These are phyloP conservation scores for Conger conger DNA, from an alignment of 2,113 vertebrate genomes.

Conservation along the genomic window DNA sequence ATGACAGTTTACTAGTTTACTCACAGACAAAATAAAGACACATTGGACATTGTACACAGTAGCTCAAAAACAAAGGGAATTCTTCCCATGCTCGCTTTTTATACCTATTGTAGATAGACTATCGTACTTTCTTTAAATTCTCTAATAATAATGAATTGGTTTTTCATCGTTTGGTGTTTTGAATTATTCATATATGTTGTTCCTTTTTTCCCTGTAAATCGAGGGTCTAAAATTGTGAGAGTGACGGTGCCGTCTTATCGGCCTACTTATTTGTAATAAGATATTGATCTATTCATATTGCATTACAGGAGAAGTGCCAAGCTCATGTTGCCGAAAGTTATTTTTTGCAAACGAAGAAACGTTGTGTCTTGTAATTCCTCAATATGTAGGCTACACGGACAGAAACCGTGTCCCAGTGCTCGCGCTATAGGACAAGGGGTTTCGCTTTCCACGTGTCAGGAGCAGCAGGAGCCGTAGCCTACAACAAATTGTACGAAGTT, in stretches of 20 bases:
- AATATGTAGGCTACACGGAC: background rate
- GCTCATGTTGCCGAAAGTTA: background rate
- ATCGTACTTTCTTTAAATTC: background rate
- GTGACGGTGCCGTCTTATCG: too few relatives aligned
- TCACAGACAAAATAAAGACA: too few relatives aligned
- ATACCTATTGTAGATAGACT: too few relatives aligned
- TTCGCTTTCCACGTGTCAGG: background rate
- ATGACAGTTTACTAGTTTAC: background rate
- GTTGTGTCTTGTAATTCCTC: background rate
- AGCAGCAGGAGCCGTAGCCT: background rate
- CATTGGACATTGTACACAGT: too few relatives aligned
- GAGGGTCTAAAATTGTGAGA: background rate
- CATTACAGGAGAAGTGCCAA: background rate
- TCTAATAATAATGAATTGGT: background rate
- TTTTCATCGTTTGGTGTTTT: background rate
- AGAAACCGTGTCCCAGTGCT: slow-evolving; percentile 3
- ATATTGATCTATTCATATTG: slow-evolving; percentile 7
- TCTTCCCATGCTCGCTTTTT: too few relatives aligned
- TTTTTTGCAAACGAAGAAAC: background rate
- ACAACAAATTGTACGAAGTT: background rate
- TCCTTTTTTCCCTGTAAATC: background rate
- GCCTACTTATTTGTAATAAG: background rate
- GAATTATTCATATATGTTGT: background rate
- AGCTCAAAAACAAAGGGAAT: too few relatives aligned
- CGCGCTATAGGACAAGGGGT: background rate